phyloP scores from a whole-genome alignment of 2,113 vertebrate genomes.

The Serilophus lunatus region DNA sequence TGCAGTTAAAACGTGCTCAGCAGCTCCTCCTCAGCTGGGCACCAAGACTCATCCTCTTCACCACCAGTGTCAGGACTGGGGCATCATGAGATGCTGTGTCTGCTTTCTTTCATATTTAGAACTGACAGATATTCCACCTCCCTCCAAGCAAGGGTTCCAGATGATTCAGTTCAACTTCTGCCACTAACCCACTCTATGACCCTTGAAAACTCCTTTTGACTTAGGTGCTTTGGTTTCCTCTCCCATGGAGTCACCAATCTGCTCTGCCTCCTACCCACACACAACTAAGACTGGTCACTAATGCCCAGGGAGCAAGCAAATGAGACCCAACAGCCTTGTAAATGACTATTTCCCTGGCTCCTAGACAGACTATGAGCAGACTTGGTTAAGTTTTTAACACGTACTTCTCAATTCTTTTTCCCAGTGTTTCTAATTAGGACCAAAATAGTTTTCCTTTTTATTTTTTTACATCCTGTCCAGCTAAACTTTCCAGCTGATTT shows the following conservation, averaged over 20 bases:
- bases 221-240: background rate
- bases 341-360: background rate
- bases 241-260: background rate
- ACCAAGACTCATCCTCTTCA: background rate
- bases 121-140: background rate
- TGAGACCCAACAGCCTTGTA: background rate
- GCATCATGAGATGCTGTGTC: background rate
- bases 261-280: background rate
- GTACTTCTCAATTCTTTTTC: background rate
- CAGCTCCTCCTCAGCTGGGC: background rate
- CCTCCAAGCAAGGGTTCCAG: background rate
- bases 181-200: background rate
- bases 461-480: background rate
- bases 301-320: background rate
- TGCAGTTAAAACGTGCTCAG: background rate
- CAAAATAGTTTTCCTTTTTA: background rate
- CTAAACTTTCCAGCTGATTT: background rate
- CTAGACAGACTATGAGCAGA: background rate
- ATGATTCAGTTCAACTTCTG: background rate
- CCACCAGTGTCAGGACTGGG: background rate
- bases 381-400: background rate
- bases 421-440: background rate
- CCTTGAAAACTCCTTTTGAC: background rate
- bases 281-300: rapidly evolving
- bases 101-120: background rate